These are phyloP conservation scores for Nothobranchius furzeri DNA, from an alignment of 2,113 vertebrate species.

Conservation along the genomic window DNA sequence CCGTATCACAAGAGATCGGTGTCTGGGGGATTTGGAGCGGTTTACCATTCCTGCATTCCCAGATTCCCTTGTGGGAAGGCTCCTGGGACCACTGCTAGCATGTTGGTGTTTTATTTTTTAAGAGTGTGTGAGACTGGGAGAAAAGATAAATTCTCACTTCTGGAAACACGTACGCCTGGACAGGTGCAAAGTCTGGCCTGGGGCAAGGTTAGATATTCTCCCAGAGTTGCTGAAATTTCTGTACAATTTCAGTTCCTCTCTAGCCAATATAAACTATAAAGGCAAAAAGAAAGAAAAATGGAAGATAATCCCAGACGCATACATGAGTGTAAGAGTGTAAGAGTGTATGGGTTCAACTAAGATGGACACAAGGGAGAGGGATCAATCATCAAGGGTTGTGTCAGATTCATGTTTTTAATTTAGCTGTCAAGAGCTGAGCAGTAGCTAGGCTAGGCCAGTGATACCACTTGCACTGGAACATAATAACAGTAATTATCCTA, in stretches of 20 bases:
- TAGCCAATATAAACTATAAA: conserved; percentile 65
- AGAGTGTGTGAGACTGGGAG: conserved; percentile 42
- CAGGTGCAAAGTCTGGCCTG: conserved; percentile 75
- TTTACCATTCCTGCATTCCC: conserved; percentile 67
- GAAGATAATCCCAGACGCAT: too few species aligned
- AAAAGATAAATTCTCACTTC: conserved; percentile 54
- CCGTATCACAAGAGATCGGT: conserved; percentile 75
- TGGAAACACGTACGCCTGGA: conserved; percentile 74
- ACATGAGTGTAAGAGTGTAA: conserved; percentile 6
- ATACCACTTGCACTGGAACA: conserved; percentile 68
- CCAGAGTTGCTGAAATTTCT: conserved; percentile 51
- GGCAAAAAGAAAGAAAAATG: conserved; percentile 51
- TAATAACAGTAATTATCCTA: conserved; percentile 78
- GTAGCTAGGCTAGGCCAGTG: conserved; percentile 44
- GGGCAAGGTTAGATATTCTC: conserved; percentile 71
- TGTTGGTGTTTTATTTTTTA: conserved; percentile 34
- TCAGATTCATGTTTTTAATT: conserved; percentile 73
- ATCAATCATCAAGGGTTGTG: conserved; percentile 67
- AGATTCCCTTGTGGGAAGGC: conserved; percentile 53
- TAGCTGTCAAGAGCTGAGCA: conserved; percentile 67
- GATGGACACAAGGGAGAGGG: conserved; percentile 28
- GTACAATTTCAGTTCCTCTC: conserved; percentile 61
- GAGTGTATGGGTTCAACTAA: conserved; percentile 29
- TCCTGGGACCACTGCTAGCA: conserved; percentile 62
- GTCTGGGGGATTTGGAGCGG: conserved; percentile 69